Base-by-base conservation (phyloP, 2,113 vertebrate genomes). In the Probosciger aterrimus region DNA sequence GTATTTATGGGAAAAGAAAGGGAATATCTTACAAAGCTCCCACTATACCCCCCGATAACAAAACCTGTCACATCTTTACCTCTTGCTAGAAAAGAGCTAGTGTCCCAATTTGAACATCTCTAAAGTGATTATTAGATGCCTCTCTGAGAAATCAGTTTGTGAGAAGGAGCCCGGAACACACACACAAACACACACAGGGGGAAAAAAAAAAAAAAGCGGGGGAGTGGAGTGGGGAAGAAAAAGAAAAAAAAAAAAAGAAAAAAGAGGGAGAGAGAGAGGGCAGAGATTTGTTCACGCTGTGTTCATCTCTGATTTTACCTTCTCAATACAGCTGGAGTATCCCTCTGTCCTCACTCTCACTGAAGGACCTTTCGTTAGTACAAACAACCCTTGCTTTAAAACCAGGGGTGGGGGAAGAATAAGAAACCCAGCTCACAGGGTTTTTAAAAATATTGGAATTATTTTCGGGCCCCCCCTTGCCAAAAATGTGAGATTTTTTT, bases 11-110 rank as follows among this genome's bases (percentile, higher is more conserved):
- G 82, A 55, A 59, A 96, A 91, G 95, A 97, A 96, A 97, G 53
- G 75, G 93, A 96, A 74, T 89, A 94, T 88, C 93, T 97, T 96
- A 96, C 97, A 98, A 98, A 98, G 97, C 97, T 97, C 94, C 86
- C 73, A 57, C 86, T 93, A 88, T 94, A 86, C 77, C 96, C 95
- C 95, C 95, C 92, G 97, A 84, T 97, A 98, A 98, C 98, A 98
- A 98, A 98, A 96, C 96, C 96, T 97, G 96, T 98, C 98, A 98
- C 97, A 97, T 98, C 96, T 98, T 98, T 93, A 97, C 97, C 98
- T 95, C 90, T 92, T 90, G 76, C 62, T 62, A 88, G 96, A 86
- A 96, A 96, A 94, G 96, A 88, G 52, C 44, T 24, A 79, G 83
- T 76, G 88, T 85, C 83, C 96, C 97, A 71, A 90, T 95, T 39